Evolutionary conservation across 30 jellyfish, hydroid and myxozoan species (phyloP).

Genomic region (Chrysaora quinquecirrha): DNA sequence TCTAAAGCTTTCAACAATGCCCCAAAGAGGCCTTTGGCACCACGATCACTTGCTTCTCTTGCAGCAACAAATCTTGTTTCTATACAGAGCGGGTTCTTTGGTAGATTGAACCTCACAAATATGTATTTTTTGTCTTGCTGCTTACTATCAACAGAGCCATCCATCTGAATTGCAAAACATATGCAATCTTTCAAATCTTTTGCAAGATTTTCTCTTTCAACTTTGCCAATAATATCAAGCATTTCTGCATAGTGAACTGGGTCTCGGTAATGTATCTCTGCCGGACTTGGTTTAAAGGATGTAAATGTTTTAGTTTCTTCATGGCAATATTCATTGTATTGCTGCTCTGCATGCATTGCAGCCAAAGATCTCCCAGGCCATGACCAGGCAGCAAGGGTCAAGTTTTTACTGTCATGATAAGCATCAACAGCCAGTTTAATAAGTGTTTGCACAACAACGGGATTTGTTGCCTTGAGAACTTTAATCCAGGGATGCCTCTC

Average conservation of each 20-base stretch:
- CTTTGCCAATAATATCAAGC: slow-evolving; percentile 1
- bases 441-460: slow-evolving; percentile 1
- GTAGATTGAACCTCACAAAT: neutral
- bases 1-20: neutral
- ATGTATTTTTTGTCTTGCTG: neutral
- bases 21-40: slow-evolving; percentile 24
- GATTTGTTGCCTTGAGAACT: neutral
- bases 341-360: slow-evolving; percentile 11
- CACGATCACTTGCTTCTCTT: slow-evolving; percentile 14
- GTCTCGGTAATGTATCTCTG: slow-evolving; percentile 12
- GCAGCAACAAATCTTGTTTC: slow-evolving; percentile 20
- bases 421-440: slow-evolving; percentile 12
- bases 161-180: slow-evolving; percentile 16
- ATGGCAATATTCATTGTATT: slow-evolving; percentile 1
- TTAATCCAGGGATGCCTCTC: slow-evolving; percentile 11
- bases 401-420: slow-evolving; percentile 8
- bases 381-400: slow-evolving; percentile 24
- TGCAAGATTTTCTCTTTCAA: slow-evolving; percentile 6
- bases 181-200: slow-evolving; percentile 2
- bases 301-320: neutral
- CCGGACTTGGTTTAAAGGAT: neutral
- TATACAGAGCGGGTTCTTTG: neutral
- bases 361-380: slow-evolving; percentile 24
- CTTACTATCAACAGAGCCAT: slow-evolving; percentile 22
- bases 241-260: slow-evolving; percentile 10